Percentiles rank a stretch among this genome's conserved stretches.
phyloP scores from a whole-genome alignment of 2,113 vertebrate species.

The Aleadryas rufinucha region DNA sequence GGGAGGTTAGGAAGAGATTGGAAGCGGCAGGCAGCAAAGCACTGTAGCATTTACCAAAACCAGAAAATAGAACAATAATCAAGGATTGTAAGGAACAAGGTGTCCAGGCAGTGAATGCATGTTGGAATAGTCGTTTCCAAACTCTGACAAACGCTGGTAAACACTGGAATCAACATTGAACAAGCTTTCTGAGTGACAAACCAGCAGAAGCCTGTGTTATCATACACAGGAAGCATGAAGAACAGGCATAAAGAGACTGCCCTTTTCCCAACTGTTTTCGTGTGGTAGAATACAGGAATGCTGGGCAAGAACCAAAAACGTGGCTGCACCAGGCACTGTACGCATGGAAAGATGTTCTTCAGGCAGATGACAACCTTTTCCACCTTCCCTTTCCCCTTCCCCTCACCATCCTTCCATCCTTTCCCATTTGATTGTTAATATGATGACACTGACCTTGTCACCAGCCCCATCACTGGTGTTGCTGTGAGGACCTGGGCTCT shows the following conservation, averaged over 20 bases:
- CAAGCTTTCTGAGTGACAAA: neutral
- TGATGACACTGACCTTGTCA: neutral
- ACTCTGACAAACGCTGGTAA: neutral
- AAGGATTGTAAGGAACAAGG: neutral
- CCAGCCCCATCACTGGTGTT: neutral
- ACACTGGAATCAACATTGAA: neutral
- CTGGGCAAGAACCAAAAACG: neutral
- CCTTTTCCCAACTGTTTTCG: neutral
- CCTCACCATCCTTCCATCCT: neutral
- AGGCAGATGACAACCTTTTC: neutral
- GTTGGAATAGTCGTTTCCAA: neutral
- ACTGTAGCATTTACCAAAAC: slow-evolving; percentile 30
- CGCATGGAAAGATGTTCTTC: neutral
- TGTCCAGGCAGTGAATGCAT: neutral
- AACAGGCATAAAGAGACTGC: neutral
- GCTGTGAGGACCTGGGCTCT: neutral
- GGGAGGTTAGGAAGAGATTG: slow-evolving; percentile 29
- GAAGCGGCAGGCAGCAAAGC: slow-evolving; percentile 31
- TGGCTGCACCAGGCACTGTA: neutral
- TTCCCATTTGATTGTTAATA: neutral
- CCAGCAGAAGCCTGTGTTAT: neutral
- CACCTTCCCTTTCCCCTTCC: neutral
- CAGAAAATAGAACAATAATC: slow-evolving; percentile 55
- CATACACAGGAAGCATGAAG: neutral
- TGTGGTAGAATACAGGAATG: neutral